phyloP scores from a whole-genome alignment of 2,797 vertebrate species.

The Lepus oiostolus region DNA sequence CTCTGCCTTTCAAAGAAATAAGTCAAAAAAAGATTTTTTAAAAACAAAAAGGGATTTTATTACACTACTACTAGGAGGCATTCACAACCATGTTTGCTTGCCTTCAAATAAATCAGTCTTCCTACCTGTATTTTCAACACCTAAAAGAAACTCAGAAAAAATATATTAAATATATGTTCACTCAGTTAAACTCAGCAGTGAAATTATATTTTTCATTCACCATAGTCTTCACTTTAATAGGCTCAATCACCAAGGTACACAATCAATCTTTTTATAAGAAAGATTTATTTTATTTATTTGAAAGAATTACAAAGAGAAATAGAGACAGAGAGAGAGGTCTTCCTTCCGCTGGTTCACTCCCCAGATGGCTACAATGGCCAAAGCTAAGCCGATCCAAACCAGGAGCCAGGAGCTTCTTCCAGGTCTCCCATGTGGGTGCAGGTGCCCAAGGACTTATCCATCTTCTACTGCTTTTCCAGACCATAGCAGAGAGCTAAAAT shows the following conservation, averaged over 20 bases:
- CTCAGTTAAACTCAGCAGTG: background rate
- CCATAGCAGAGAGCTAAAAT: too few species aligned
- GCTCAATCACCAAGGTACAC: background rate
- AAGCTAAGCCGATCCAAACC: too few species aligned
- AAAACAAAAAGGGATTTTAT: background rate
- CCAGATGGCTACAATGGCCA: too few species aligned
- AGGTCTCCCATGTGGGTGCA: too few species aligned
- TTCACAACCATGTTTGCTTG: background rate
- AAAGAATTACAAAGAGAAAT: too few species aligned
- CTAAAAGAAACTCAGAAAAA: conserved; percentile 4
- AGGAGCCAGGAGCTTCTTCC: too few species aligned
- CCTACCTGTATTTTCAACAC: background rate
- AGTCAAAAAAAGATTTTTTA: background rate
- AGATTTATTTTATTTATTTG: too few species aligned
- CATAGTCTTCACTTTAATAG: background rate
- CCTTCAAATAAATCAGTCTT: background rate
- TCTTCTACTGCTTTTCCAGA: too few species aligned
- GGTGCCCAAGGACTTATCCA: too few species aligned
- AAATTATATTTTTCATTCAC: conserved; percentile 19
- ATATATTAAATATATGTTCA: background rate
- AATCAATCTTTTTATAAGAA: background rate
- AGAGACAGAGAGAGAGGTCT: too few species aligned
- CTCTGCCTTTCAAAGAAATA: too few species aligned
- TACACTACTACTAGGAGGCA: background rate
- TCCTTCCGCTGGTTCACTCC: too few species aligned